phyloP scores from a whole-genome alignment of 2,113 vertebrate species.

The Conger conger region DNA sequence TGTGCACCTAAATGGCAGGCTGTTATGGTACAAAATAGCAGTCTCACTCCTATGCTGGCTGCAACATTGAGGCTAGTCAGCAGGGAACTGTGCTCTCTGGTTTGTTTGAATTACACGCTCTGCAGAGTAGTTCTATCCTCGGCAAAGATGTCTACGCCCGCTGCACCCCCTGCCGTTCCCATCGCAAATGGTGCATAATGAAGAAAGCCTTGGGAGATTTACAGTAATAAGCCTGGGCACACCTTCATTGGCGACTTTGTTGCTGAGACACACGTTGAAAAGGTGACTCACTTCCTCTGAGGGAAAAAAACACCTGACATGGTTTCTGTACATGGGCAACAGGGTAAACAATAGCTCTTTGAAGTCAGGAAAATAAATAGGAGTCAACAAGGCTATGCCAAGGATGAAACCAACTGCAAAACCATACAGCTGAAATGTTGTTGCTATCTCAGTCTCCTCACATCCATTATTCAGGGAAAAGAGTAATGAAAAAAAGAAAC shows the following conservation, averaged over 20 bases:
- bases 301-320: not conserved
- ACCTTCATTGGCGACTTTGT: not conserved
- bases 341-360: not conserved
- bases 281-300: not conserved
- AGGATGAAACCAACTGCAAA: not conserved
- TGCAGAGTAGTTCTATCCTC: no score
- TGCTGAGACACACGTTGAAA: not conserved
- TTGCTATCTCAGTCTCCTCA: not conserved
- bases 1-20: not conserved
- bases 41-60: not conserved
- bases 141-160: not conserved
- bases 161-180: no score
- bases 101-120: not conserved
- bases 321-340: not conserved
- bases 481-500: not conserved
- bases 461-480: not conserved
- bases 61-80: not conserved
- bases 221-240: not conserved
- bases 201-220: not conserved
- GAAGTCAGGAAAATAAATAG: no score
- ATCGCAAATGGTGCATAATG: not conserved
- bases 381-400: not conserved
- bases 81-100: not conserved
- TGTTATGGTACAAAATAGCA: not conserved
- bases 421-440: not conserved